These are phyloP conservation scores for Tineola bisselliella DNA, from an alignment of 2,888 invertebrate genomes.

Conservation along the genomic window DNA sequence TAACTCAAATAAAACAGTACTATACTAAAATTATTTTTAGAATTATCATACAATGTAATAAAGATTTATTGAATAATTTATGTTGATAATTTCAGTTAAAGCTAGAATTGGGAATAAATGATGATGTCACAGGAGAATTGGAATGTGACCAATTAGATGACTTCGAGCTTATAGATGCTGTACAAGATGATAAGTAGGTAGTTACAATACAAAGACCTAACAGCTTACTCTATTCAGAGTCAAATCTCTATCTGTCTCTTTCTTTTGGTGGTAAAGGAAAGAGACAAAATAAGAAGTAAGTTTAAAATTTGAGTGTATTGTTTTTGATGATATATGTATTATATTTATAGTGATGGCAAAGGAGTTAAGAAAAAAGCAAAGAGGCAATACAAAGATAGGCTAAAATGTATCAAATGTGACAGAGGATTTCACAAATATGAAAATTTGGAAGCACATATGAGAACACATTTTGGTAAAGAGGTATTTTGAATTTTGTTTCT, in stretches of 20 bases:
- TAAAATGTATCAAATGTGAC: conserved; percentile 60
- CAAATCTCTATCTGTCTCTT: too few relatives aligned
- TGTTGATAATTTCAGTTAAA: neutral
- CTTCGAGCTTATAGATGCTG: neutral
- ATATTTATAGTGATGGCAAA: neutral
- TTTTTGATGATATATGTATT: too few relatives aligned
- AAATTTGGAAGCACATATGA: conserved; percentile 60
- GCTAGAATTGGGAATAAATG: conserved; percentile 1
- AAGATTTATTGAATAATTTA: too few relatives aligned
- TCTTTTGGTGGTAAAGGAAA: too few relatives aligned
- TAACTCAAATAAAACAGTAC: too few relatives aligned
- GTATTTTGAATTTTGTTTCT: too few relatives aligned
- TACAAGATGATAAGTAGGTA: neutral
- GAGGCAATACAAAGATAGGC: conserved; percentile 15
- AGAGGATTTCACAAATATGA: conserved; percentile 60
- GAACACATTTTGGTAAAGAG: conserved; percentile 62
- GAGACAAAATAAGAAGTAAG: too few relatives aligned
- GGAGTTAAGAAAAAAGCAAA: conserved; percentile 15
- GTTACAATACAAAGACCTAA: too few relatives aligned
- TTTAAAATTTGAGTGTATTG: too few relatives aligned
- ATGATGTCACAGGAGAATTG: neutral
- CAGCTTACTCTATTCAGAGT: too few relatives aligned
- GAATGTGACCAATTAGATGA: neutral
- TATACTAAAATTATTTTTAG: too few relatives aligned
- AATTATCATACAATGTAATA: too few relatives aligned